Evolutionary conservation across 2,113 vertebrate species (phyloP), one percentile per base, ranked within the genome.

Genomic region (Laterallus jamaicensis): DNA sequence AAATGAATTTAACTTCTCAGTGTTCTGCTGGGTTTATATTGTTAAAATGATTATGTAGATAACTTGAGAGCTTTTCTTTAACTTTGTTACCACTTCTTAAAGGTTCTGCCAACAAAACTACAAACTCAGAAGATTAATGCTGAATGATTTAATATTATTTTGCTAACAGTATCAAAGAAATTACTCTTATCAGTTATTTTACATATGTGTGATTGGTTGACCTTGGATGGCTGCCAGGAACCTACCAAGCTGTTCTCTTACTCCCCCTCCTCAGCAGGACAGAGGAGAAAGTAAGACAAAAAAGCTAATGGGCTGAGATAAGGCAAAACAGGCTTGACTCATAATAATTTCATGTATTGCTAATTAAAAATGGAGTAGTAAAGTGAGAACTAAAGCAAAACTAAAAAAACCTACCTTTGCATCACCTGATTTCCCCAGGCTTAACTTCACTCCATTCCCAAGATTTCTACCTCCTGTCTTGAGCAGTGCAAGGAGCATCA

Each of bases 121-220:
- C 16, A 62, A 11, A 35, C 13, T 82, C 26, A 59, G 8, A 47
- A 35, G 14, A 66, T 60, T 55, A 50, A 56, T 32, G 37, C 1
- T 44, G 66, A 70, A 79, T 32, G 2, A 32, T 60, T 78, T 69
- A 28, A 39, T 28, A 32, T 32, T 42, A 20, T 73, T 78, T 88
- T 74, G 5, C 8, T 31, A 37, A 40, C 11, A 59, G 17, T 31
- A 74, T 39, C 6, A 66, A 86, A 86, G 3, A 55, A 75, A 39
- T 60, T n/a, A 29, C 15, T 40, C 11, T 8, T 62, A 39, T 62
- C 3, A 19, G 5, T 87, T 20, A 24, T 84, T 80, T 83, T 66
- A 50, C 0, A 0, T 12, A 22, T 26, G 15, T 10, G 11, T 71
- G 19, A 14, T 39, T 11, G 6, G 9, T 60, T 76, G 60, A 42